Conservation (phyloP, 2,888 invertebrate genomes). For the Xestia xanthographa region DNA sequence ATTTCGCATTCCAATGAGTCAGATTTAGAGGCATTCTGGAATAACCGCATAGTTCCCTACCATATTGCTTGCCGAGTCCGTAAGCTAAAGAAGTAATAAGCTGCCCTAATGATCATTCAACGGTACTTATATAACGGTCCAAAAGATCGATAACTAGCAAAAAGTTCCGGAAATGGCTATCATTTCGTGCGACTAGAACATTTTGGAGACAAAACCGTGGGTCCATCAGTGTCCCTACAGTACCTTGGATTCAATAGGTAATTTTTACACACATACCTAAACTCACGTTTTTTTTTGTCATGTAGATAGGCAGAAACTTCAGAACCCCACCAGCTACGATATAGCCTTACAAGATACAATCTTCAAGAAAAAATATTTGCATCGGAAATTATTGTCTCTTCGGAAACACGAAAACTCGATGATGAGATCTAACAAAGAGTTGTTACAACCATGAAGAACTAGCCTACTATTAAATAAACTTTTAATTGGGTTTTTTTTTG, state of each 20-base stretch:
- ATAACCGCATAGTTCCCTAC: background rate
- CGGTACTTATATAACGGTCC: too few species aligned
- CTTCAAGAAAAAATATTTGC: background rate
- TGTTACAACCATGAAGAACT: background rate
- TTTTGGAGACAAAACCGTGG: background rate
- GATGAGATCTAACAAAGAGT: background rate
- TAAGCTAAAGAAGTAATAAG: background rate
- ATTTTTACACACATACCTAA: background rate
- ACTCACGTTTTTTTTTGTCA: background rate
- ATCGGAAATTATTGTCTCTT: background rate
- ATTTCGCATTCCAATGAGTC: background rate
- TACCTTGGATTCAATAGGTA: background rate
- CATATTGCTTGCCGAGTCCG: background rate
- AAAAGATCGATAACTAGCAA: background rate
- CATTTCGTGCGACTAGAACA: background rate
- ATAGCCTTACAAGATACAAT: background rate
- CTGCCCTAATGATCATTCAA: background rate
- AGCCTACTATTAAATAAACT: too few species aligned
- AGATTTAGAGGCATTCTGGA: background rate
- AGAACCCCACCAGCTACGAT: too few species aligned
- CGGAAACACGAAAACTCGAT: background rate
- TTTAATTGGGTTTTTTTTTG: too few species aligned
- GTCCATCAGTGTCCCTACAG: background rate
- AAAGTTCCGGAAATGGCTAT: background rate
- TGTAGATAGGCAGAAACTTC: background rate